Evolutionary conservation across 2,797 vertebrate species (phyloP), one percentile per base, ranked within the genome.

Genomic region (Melopsittacus undulatus): DNA sequence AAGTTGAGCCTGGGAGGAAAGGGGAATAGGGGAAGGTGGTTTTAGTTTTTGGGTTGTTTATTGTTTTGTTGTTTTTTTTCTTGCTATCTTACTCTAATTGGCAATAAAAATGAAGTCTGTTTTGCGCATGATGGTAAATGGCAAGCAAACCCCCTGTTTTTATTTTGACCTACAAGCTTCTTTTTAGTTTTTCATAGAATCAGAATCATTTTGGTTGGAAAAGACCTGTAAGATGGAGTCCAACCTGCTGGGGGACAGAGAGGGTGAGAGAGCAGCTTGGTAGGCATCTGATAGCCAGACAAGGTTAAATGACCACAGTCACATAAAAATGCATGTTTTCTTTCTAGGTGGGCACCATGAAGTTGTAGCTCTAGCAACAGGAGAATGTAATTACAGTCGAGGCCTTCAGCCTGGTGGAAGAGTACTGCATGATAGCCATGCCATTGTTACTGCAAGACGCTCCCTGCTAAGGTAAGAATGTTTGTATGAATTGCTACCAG

Each of bases 301-400:
- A 32, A 1, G 14, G 16, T 77, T 72, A 36, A 11, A 15, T 4
- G 1, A 2, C 17, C 9, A 2, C 43, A 14, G 0, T 27, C n/a
- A 42, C 0, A 0, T 49, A 27, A 68, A 61, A 63, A 36, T 10
- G 42, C 27, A 34, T 46, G 56, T 42, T 80, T 88, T 54, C 9
- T 87, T 83, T 92, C 61, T 67, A 98, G 98, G 90, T 92, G 98
- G 97, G 74, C 94, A 92, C 29, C 92, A 96, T 24, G 98, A 99
- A 86, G 99, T 99, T 56, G 98, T 99, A 11, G 99, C 99, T 89
- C 23, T 99, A 11, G 99, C 99, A 83, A 99, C 99, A 1, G 99
- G 99, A 30, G 98, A 98, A 59, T 98, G 95, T 80, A 99, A 98
- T 68, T 98, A 98, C 70, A 98, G 98, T 87, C 97, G 98, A 57